Evolutionary conservation across 2,113 vertebrate species (phyloP).

Genomic region (Cyanistes caeruleus): DNA sequence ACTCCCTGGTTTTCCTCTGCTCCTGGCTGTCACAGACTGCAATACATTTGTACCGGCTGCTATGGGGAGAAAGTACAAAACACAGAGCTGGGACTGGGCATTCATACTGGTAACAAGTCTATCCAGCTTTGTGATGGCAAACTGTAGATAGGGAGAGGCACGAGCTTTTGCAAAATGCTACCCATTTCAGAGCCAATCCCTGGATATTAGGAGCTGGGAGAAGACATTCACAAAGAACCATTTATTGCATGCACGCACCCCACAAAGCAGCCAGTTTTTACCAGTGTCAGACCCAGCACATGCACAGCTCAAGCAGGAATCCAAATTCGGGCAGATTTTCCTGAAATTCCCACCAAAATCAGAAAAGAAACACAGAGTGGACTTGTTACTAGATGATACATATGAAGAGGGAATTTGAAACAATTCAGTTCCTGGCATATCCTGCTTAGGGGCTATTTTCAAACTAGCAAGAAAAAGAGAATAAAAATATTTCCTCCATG

Average conservation of each 20-base stretch:
- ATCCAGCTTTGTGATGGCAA: neutral
- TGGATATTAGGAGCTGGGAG: neutral
- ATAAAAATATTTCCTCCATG: constrained; percentile 42
- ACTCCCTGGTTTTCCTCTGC: neutral
- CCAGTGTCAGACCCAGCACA: neutral
- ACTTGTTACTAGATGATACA: neutral
- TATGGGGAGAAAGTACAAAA: neutral
- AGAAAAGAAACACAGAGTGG: neutral
- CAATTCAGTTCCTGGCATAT: neutral
- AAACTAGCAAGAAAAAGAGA: neutral
- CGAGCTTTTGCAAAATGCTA: neutral
- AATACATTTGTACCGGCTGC: neutral
- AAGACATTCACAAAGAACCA: neutral
- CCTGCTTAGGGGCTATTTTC: constrained; percentile 12
- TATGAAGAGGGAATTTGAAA: neutral
- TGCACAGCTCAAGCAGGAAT: neutral
- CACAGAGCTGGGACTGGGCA: neutral
- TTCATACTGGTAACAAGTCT: neutral
- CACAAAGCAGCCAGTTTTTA: neutral
- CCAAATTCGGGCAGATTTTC: neutral
- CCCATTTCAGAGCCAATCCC: neutral
- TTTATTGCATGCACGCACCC: neutral
- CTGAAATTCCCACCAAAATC: neutral
- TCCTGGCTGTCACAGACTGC: neutral
- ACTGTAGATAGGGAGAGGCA: neutral